Evolutionary conservation across 23 tunicate species (phyloP).

Genomic region (Halocynthia aurantium): DNA sequence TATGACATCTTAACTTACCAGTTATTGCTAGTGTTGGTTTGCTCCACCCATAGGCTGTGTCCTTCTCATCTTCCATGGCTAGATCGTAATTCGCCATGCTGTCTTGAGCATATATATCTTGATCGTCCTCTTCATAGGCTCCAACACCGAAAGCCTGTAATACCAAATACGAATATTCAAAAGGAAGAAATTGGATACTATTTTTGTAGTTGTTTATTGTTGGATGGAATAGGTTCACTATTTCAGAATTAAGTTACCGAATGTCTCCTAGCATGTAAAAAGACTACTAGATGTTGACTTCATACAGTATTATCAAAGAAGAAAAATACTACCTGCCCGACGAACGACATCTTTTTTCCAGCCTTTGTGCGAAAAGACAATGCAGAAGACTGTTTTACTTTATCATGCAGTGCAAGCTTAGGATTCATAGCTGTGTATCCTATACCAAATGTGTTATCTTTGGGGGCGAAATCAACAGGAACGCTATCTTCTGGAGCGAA

Average conservation of each 20-base stretch:
- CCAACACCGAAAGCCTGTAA: slow-evolving; percentile 95
- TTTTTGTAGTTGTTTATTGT: background rate
- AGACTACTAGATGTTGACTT: background rate
- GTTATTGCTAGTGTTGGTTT: slow-evolving; percentile 54
- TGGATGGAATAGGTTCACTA: background rate
- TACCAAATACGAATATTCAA: background rate
- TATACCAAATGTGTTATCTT: slow-evolving; percentile 49
- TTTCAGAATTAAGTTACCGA: background rate
- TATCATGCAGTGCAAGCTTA: slow-evolving; percentile 61
- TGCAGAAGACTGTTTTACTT: slow-evolving; percentile 54
- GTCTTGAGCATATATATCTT: slow-evolving; percentile 86
- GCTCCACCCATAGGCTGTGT: slow-evolving; percentile 69
- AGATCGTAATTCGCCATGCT: slow-evolving; percentile 75
- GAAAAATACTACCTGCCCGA: slow-evolving; percentile 47
- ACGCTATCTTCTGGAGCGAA: slow-evolving; percentile 71
- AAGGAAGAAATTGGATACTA: background rate
- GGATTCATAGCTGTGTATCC: slow-evolving; percentile 83
- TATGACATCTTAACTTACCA: slow-evolving; percentile 1
- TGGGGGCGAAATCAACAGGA: slow-evolving; percentile 7
- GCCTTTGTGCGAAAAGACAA: slow-evolving; percentile 48
- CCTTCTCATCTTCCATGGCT: slow-evolving; percentile 55
- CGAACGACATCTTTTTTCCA: slow-evolving; percentile 61
- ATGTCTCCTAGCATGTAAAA: background rate
- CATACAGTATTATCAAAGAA: background rate
- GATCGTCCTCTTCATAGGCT: slow-evolving; percentile 95